These are phyloP conservation scores for Petrosia ficiformis DNA, from an alignment of 37 sponge, comb jelly and placozoan species.

Conservation along the genomic window DNA sequence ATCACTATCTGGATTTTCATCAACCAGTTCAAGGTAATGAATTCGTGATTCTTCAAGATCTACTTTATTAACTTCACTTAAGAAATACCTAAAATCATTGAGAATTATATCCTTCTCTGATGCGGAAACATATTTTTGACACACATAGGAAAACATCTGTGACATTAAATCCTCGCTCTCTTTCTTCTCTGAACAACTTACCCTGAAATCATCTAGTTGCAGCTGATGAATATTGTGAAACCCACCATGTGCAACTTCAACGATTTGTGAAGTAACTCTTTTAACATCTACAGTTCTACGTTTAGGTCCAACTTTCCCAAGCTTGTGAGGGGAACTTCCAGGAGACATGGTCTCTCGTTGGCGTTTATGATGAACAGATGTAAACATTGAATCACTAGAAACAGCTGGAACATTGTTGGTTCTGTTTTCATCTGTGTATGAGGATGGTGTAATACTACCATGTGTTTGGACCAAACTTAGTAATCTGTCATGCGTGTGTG, in stretches of 20 bases:
- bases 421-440: background rate
- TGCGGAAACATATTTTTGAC: background rate
- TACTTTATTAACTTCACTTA: too few species aligned
- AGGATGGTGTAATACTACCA: background rate
- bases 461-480: too few species aligned
- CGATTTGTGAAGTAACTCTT: too few species aligned
- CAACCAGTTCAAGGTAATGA: slow-evolving; percentile 31
- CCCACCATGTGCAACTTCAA: too few species aligned
- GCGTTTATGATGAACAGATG: background rate
- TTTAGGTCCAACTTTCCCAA: background rate
- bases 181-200: background rate
- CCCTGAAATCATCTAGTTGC: background rate
- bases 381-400: background rate
- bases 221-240: too few species aligned
- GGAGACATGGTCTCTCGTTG: background rate
- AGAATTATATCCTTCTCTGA: background rate
- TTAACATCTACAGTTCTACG: too few species aligned
- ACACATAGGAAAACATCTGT: background rate
- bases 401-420: background rate
- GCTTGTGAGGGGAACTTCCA: background rate
- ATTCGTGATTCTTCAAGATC: too few species aligned
- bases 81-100: background rate
- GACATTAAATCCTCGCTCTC: background rate
- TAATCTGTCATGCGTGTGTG: too few species aligned
- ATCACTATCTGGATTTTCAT: slow-evolving; percentile 28